These are phyloP conservation scores for Rachycentron canadum DNA, from an alignment of 2,797 vertebrate genomes.

Conservation along the genomic window DNA sequence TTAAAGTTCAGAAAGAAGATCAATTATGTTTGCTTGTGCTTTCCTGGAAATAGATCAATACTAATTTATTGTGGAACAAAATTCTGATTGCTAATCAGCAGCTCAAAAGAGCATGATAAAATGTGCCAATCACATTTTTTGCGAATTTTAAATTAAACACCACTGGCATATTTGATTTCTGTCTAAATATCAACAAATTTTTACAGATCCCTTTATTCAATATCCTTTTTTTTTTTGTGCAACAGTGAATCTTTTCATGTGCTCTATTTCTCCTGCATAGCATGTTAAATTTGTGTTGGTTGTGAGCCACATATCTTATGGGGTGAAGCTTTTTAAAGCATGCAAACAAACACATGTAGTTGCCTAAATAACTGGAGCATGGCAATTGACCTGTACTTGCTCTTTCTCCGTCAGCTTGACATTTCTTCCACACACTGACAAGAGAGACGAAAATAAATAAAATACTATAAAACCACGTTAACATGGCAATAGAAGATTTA, in stretches of 20 bases:
- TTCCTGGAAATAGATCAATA: conserved; percentile 64
- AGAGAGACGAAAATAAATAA: conserved; percentile 48
- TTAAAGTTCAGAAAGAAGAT: conserved; percentile 45
- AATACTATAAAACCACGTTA: conserved; percentile 23
- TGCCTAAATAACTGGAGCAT: conserved; percentile 46
- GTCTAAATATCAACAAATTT: conserved; percentile 19
- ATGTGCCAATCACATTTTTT: conserved; percentile 42
- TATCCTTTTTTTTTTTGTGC: conserved; percentile 14
- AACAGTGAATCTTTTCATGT: background rate
- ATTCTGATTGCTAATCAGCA: conserved; percentile 53
- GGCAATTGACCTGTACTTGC: conserved; percentile 36
- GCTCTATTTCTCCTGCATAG: background rate
- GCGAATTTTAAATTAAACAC: conserved; percentile 58
- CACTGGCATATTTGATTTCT: conserved; percentile 40
- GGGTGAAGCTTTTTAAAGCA: conserved; percentile 15
- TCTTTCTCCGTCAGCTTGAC: conserved; percentile 26
- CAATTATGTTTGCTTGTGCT: conserved; percentile 63
- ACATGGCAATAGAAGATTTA: conserved; percentile 34
- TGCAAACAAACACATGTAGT: conserved; percentile 19
- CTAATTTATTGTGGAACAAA: conserved; percentile 49
- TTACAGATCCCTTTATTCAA: conserved; percentile 11
- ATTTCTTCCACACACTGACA: conserved; percentile 23
- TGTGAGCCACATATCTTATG: conserved; percentile 8
- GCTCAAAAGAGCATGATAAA: conserved; percentile 42
- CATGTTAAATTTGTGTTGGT: conserved; percentile 1